phyloP scores from a whole-genome alignment of 2,113 vertebrate genomes.

The Sceloporus undulatus region DNA sequence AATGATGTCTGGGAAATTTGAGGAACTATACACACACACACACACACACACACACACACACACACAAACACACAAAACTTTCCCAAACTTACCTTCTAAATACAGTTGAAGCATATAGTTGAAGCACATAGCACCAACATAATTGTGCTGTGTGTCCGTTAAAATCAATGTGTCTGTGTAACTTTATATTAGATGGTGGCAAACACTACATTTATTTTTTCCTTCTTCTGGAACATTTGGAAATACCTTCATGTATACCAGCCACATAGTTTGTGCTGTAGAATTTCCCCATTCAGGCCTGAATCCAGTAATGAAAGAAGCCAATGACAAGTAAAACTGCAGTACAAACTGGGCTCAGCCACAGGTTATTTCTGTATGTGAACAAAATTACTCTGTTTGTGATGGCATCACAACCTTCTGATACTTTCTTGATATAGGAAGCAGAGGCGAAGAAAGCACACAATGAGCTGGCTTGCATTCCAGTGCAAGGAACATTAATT shows the following conservation, averaged over 20 bases:
- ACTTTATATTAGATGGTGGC: neutral
- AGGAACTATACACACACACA: too few relatives aligned
- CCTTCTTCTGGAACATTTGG: neutral
- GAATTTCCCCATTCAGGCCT: neutral
- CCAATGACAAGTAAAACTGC: neutral
- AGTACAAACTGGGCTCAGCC: neutral
- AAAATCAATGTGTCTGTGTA: neutral
- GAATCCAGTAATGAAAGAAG: neutral
- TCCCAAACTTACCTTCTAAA: too few relatives aligned
- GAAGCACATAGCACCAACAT: too few relatives aligned
- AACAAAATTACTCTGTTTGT: constrained; percentile 16
- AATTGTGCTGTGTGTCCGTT: too few relatives aligned
- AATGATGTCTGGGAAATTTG: too few relatives aligned
- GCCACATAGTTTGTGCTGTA: neutral
- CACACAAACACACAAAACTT: too few relatives aligned
- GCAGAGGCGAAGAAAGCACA: neutral
- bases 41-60: too few relatives aligned
- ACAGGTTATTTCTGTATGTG: neutral
- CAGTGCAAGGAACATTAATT: neutral
- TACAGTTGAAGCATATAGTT: neutral
- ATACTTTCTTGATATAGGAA: constrained; percentile 9
- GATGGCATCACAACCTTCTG: neutral
- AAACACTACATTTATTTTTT: neutral
- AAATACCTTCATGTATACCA: neutral
- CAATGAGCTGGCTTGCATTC: neutral